Evolutionary conservation across 2,113 vertebrate genomes (phyloP).

Genomic region (Misgurnus anguillicaudatus): DNA sequence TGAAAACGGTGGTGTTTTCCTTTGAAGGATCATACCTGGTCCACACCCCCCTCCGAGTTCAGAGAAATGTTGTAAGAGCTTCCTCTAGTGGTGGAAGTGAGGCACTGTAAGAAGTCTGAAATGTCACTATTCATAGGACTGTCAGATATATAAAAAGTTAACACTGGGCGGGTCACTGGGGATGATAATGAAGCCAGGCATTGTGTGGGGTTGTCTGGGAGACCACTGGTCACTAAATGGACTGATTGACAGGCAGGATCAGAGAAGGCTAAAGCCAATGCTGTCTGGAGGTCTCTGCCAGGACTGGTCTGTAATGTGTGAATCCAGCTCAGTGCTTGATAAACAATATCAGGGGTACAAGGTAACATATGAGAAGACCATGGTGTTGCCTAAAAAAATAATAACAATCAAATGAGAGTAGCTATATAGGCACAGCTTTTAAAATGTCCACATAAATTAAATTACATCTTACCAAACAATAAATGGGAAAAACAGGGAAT

Average conservation of each 20-base stretch:
- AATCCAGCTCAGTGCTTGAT: constrained; percentile 69
- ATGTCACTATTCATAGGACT: constrained; percentile 43
- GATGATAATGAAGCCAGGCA: constrained; percentile 55
- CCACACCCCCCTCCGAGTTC: constrained; percentile 42
- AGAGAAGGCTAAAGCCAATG: constrained; percentile 61
- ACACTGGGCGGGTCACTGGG: constrained; percentile 59
- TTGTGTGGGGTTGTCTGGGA: constrained; percentile 58
- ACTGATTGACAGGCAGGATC: constrained; percentile 68
- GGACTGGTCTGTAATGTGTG: constrained; percentile 64
- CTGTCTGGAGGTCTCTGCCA: constrained; percentile 63
- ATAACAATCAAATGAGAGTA: not conserved
- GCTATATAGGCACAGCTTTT: not conserved
- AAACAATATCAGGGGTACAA: constrained; percentile 66
- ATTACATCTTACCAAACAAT: not conserved
- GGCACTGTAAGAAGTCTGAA: constrained; percentile 60
- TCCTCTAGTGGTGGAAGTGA: constrained; percentile 63
- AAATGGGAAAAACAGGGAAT: not conserved
- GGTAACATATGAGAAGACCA: constrained; percentile 67
- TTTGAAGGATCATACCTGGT: constrained; percentile 60
- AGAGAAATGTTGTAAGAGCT: constrained; percentile 62
- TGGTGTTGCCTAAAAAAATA: constrained; percentile 57
- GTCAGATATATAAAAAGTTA: constrained; percentile 63
- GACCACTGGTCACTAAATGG: constrained; percentile 61
- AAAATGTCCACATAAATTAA: not conserved
- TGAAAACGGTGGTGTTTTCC: no score